A percentile compares a stretch with the other conserved stretches of the same genome.
Evolutionary conservation across 2,113 vertebrate genomes (phyloP).

Genomic region (Melanotaenia duboulayi): DNA sequence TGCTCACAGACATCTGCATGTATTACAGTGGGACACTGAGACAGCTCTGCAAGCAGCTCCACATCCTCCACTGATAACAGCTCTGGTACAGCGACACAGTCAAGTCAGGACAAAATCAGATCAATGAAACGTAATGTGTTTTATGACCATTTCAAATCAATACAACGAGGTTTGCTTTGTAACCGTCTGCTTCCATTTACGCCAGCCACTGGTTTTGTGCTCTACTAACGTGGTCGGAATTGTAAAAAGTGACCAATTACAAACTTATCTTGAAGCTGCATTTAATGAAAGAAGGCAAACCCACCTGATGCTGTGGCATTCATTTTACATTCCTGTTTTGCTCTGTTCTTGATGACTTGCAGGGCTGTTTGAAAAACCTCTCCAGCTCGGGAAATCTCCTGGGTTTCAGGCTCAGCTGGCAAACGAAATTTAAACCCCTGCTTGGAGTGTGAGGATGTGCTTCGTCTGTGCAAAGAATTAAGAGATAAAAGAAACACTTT

Average conservation of each 20-base stretch:
- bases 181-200: neutral
- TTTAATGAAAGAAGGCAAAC: slow-evolving; percentile 26
- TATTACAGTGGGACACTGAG: slow-evolving; percentile 83
- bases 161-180: too few species aligned
- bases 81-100: slow-evolving; percentile 49
- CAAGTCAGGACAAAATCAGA: neutral
- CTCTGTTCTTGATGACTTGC: slow-evolving; percentile 70
- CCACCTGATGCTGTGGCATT: slow-evolving; percentile 76
- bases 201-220: neutral
- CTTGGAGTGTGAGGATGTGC: slow-evolving; percentile 44
- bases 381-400: slow-evolving; percentile 81
- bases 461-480: slow-evolving; percentile 49
- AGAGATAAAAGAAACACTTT: neutral
- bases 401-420: slow-evolving; percentile 76
- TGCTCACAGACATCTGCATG: slow-evolving; percentile 79
- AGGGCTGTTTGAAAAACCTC: slow-evolving; percentile 86
- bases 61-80: slow-evolving; percentile 79
- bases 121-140: neutral
- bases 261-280: neutral
- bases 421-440: slow-evolving; percentile 79
- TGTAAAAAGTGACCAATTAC: neutral
- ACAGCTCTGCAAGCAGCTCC: slow-evolving; percentile 81
- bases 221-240: neutral
- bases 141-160: neutral
- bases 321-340: slow-evolving; percentile 64